Percentiles rank a stretch among this genome's conserved stretches.
These are phyloP conservation scores for Phanerotoma sp. DNA, from an alignment of 2,888 invertebrate species.

Conservation along the genomic window DNA sequence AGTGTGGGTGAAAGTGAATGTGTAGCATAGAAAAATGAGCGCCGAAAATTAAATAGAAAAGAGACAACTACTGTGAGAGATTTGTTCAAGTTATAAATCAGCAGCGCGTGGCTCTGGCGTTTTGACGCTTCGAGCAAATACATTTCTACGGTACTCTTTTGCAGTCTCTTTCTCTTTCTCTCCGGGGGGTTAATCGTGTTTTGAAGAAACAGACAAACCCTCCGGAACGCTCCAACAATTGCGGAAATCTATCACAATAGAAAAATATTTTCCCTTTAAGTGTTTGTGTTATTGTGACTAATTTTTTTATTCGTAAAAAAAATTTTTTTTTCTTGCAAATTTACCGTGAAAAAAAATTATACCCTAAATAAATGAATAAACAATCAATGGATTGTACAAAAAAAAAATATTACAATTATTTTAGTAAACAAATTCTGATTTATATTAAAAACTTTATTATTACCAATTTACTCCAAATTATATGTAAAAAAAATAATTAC, in stretches of 20 bases:
- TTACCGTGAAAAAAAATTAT: no score
- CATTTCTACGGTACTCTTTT: conserved; percentile 26
- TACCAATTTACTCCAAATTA: no score
- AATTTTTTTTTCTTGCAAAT: no score
- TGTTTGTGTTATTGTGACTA: no score
- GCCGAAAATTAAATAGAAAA: conserved; percentile 27
- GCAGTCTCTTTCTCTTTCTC: conserved; percentile 33
- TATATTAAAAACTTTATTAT: no score
- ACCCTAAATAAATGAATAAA: no score
- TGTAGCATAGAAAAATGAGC: conserved; percentile 23
- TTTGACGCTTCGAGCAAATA: conserved; percentile 11
- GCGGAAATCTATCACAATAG: background rate
- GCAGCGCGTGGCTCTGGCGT: conserved; percentile 36
- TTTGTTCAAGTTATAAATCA: conserved; percentile 41
- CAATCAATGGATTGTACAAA: no score
- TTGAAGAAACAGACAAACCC: conserved; percentile 41
- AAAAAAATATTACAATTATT: no score
- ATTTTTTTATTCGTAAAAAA: no score
- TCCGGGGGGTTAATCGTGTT: conserved; percentile 45
- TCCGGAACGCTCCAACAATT: background rate
- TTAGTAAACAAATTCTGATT: no score
- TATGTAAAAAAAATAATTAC: no score
- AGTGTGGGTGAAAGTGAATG: no score
- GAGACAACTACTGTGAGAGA: conserved; percentile 28
- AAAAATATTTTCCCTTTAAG: background rate